Conservation (phyloP, 2,113 vertebrate species). For the Corvus hawaiiensis region DNA sequence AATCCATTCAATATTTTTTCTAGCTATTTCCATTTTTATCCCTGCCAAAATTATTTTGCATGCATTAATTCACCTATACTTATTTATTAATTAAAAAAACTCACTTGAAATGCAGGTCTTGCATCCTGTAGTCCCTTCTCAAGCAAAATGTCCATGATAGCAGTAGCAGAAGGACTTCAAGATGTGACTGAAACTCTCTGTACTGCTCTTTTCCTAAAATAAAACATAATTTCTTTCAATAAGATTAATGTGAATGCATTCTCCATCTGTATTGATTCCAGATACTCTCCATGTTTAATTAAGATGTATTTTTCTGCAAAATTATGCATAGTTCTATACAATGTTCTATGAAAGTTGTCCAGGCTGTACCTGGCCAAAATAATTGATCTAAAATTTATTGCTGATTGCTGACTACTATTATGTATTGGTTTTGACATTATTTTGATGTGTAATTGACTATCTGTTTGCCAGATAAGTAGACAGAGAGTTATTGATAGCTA, state of each 20-base stretch:
- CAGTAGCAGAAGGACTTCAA: background rate
- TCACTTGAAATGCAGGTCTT: background rate
- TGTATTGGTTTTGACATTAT: background rate
- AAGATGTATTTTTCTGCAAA: background rate
- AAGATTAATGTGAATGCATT: constrained; percentile 11
- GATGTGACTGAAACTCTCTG: background rate
- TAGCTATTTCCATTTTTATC: constrained; percentile 12
- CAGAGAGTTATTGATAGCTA: background rate
- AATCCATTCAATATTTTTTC: constrained; percentile 43
- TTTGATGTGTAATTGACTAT: background rate
- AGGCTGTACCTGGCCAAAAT: background rate
- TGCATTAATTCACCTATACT: background rate
- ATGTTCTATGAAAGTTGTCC: background rate
- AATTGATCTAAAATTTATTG: background rate
- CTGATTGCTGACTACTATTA: background rate
- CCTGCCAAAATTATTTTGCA: background rate
- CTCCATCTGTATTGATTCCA: background rate
- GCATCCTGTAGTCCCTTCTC: background rate
- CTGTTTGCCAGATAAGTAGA: background rate
- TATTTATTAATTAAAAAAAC: background rate
- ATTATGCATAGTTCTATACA: background rate
- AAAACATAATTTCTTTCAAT: background rate
- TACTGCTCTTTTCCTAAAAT: background rate
- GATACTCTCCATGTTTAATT: constrained; percentile 6
- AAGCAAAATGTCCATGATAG: background rate